phyloP scores from a whole-genome alignment of 2,113 vertebrate species.

The Otocyon megalotis region DNA sequence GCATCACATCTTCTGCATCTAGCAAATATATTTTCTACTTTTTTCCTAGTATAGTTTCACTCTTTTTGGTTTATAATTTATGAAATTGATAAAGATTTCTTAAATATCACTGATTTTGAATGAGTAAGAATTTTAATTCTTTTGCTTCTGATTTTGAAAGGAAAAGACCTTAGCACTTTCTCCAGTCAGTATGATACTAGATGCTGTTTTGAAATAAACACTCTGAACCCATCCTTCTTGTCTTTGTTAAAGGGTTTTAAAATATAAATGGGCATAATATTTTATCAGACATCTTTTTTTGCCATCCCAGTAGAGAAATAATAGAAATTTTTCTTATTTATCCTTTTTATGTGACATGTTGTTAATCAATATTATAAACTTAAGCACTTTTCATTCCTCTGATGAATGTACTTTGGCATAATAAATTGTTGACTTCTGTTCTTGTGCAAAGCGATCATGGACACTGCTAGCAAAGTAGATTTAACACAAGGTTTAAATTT shows the following conservation, averaged over 20 bases:
- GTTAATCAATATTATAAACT: slow-evolving; percentile 65
- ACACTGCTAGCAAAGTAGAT: not conserved
- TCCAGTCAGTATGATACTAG: not conserved
- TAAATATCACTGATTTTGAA: not conserved
- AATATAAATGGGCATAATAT: slow-evolving; percentile 55
- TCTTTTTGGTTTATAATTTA: slow-evolving; percentile 1
- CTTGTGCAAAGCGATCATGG: not conserved
- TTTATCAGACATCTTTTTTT: slow-evolving; percentile 60
- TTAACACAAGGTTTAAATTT: not conserved
- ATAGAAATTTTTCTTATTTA: slow-evolving; percentile 55
- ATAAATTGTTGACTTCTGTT: slow-evolving; percentile 44
- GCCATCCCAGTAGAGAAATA: slow-evolving; percentile 19
- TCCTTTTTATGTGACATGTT: slow-evolving; percentile 57
- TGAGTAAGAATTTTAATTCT: not conserved
- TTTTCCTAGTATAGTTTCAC: not conserved
- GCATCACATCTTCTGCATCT: not conserved
- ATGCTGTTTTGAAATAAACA: slow-evolving; percentile 47
- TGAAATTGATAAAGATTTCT: slow-evolving; percentile 20
- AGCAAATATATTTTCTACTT: not conserved
- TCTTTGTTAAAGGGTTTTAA: slow-evolving; percentile 45
- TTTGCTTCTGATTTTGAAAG: slow-evolving; percentile 34
- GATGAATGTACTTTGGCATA: slow-evolving; percentile 28
- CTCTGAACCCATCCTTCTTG: not conserved
- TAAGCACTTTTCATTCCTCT: slow-evolving; percentile 31
- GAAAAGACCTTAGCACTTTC: not conserved